Base-by-base conservation (phyloP, 2,888 invertebrate species). In the Carterocephalus palaemon region DNA sequence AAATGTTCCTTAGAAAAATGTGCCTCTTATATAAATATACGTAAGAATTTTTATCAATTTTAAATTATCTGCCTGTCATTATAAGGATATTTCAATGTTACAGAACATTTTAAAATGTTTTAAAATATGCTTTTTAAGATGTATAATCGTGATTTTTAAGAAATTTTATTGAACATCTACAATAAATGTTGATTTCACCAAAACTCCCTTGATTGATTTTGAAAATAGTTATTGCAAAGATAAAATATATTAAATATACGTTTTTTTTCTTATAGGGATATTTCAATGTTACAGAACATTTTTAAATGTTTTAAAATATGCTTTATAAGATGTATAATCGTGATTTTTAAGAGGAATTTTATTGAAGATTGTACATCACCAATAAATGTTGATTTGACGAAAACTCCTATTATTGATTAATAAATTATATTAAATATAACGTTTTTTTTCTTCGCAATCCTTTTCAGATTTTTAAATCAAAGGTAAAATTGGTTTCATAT, bases 11-110 rank as follows among this genome's bases (percentile, higher is more conserved):
- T 75, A 70, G 70, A 66, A 62, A 61, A 61, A 41, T 56, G 68
- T 69, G 70, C 60, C 73, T 43, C 23, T n/a, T n/a, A n/a, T n/a
- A n/a, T n/a, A 16, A 34, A 20, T 72, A 66, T 63, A 62, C 57
- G 62, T 61, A 70, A 12, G 64, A 59, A 67, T 77, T 77, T 81
- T 77, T 71, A 76, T 60, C 46, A 34, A 64, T 68, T 77, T 75
- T 69, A 73, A 68, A 55, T 59, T 65, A 68, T 69, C 70, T 69
- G 51, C 51, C 52, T 52, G 51, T 46, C 53, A 62, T 58, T 53
- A 20, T 47, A 51, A 40, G 47, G 43, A 48, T 48, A 46, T 54
- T 33, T 51, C 45, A 48, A 47, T 54, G 50, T 59, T 54, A 51
- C 20, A 23, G 26, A 20, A n/a, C 23, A 31, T 34, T 51, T 55